phyloP scores from a whole-genome alignment of 2,113 vertebrate species.

The Syngnathoides biaculeatus region DNA sequence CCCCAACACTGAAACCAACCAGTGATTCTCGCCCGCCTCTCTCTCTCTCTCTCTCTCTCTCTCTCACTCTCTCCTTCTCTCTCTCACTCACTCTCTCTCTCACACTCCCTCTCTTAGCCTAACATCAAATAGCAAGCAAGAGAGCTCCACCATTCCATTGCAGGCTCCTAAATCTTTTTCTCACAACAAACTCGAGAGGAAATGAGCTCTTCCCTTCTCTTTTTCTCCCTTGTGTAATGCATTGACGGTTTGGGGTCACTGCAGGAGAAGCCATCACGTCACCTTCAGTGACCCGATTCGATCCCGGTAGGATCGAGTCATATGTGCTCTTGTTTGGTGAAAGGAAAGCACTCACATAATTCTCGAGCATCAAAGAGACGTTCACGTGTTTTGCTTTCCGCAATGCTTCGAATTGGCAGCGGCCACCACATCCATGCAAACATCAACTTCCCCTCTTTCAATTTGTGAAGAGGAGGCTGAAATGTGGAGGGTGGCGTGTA shows the following conservation, averaged over 20 bases:
- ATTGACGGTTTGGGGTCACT: conserved; percentile 54
- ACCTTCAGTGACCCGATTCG: conserved; percentile 47
- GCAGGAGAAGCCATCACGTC: conserved; percentile 38
- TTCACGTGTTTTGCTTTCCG: conserved; percentile 52
- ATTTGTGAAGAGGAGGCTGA: conserved; percentile 40
- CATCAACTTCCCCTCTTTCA: conserved; percentile 49
- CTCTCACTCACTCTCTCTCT: conserved; percentile 65
- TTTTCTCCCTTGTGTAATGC: conserved; percentile 33
- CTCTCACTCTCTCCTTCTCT: not conserved
- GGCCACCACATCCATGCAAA: conserved; percentile 52
- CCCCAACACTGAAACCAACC: conserved; percentile 78
- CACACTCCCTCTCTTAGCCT: conserved; percentile 47
- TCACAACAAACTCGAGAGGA: conserved; percentile 53
- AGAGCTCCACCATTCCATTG: conserved; percentile 68
- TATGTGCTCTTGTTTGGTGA: not conserved
- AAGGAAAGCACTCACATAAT: conserved; percentile 5
- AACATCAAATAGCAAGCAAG: conserved; percentile 79
- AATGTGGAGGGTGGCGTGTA: conserved; percentile 45
- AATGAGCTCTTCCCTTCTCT: conserved; percentile 28
- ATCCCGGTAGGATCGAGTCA: conserved; percentile 10
- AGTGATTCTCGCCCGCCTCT: conserved; percentile 55
- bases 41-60: conserved; percentile 33
- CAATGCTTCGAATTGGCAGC: conserved; percentile 43
- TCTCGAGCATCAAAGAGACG: conserved; percentile 25
- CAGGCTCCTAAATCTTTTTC: conserved; percentile 69